phyloP scores from a whole-genome alignment of 1,140 invertebrate species.

The Nomia melanderi region DNA sequence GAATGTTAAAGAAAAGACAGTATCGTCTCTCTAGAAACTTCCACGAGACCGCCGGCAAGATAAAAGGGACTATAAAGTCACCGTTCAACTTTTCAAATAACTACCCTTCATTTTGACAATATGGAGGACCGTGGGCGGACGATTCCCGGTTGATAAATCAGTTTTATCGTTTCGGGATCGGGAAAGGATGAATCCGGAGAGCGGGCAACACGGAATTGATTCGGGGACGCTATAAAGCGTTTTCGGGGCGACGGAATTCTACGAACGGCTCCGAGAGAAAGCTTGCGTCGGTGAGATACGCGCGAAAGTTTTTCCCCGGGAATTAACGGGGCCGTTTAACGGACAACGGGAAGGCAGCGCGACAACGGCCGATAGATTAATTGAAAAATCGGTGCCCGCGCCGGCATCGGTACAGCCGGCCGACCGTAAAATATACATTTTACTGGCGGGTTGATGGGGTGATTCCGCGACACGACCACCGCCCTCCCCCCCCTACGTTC shows the following conservation, averaged over 20 bases:
- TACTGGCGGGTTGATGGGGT: neutral
- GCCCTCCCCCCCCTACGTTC: no score
- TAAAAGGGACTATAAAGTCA: no score
- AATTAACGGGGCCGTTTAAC: conserved; percentile 3
- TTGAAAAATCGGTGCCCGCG: conserved; percentile 26
- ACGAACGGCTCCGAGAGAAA: neutral
- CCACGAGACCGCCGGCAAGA: no score
- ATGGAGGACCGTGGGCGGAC: neutral
- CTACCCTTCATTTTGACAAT: neutral
- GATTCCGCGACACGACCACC: neutral
- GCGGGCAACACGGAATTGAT: neutral
- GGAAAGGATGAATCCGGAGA: neutral
- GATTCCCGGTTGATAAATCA: neutral
- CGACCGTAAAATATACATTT: conserved; percentile 38
- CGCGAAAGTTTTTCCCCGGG: neutral
- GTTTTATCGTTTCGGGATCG: neutral
- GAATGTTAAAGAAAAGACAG: no score
- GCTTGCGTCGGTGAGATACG: neutral
- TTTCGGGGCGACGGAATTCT: no score
- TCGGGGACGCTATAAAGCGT: neutral
- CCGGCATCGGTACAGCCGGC: neutral
- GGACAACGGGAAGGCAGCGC: neutral
- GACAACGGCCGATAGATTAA: conserved; percentile 36
- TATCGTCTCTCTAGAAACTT: no score
- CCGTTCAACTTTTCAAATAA: no score